Evolutionary conservation across 2,888 invertebrate genomes (phyloP), one percentile per base, ranked within the genome.

Genomic region (Melinopterus prodromus): DNA sequence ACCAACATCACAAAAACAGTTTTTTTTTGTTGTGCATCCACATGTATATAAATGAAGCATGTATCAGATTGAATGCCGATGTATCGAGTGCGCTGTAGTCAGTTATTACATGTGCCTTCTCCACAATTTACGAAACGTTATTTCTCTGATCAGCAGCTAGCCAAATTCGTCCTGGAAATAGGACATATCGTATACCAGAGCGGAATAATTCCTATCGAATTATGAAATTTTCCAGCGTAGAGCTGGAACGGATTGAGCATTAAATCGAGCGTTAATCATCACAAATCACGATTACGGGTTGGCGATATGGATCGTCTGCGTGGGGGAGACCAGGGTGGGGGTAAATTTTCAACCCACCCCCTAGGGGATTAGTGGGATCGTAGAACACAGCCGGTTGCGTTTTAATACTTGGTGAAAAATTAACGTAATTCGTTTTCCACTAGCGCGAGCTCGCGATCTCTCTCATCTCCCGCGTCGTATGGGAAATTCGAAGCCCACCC

Each of bases 241-340:
- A 9, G 53, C 53, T 53, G 53, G 53, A 53, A 53, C 53, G 53
- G 53, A 53, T 53, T 53, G 53, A 12, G 53, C 53, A 53, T 53
- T 53, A 53, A 53, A 53, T 53, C 53, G 53, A 53, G 53, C 53
- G 53, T 53, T 53, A 53, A 53, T 53, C 53, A 53, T 53, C 53
- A 53, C 53, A 53, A 53, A 53, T 53, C 53, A 53, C 53, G 53
- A 53, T 53, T 53, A 53, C 53, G 53, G 53, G 53, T 3, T 53
- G 53, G 53, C 53, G 53, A 53, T 53, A 53, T 53, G 53, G 5
- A 53, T 53, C 53, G 53, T 53, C 53, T 53, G 53, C 53, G 53
- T 53, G 53, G 53, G 53, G 53, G 53, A 12, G 12, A 53, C 53
- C 12, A 53, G 53, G 53, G 7, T 9, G 7, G 53, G 53, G 53